Percentiles rank a stretch among this genome's conserved stretches.
These are phyloP conservation scores for Actenoides lindsayi DNA, from an alignment of 2,113 vertebrate species.

Conservation along the genomic window DNA sequence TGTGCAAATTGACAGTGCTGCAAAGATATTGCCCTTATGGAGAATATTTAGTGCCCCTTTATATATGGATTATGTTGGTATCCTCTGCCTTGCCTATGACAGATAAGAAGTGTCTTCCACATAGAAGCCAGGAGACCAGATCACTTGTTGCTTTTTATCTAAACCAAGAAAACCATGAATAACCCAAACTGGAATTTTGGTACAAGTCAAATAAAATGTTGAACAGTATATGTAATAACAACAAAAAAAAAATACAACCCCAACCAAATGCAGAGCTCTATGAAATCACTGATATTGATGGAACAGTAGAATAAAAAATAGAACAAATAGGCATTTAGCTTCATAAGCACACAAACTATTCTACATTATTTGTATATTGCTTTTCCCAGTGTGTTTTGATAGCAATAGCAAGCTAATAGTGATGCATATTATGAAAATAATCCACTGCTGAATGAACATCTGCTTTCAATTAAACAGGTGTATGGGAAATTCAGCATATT, in stretches of 20 bases:
- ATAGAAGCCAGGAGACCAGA: background rate
- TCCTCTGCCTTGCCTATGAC: background rate
- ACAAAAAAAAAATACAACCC: background rate
- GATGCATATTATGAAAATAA: background rate
- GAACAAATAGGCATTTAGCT: background rate
- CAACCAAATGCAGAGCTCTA: background rate
- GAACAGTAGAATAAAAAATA: background rate
- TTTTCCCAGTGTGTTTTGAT: background rate
- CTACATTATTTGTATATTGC: background rate
- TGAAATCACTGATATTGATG: background rate
- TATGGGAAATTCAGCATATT: slow-evolving; percentile 17
- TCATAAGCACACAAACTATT: background rate
- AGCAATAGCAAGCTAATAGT: slow-evolving; percentile 3
- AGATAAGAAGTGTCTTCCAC: background rate
- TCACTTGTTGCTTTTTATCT: background rate
- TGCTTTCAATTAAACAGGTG: slow-evolving; percentile 54
- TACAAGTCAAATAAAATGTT: background rate
- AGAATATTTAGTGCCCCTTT: background rate
- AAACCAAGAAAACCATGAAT: background rate
- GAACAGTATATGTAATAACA: background rate
- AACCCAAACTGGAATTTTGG: background rate
- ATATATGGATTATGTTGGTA: background rate
- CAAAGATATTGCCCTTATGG: background rate
- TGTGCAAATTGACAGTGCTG: background rate
- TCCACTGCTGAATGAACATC: slow-evolving; percentile 8